Base-by-base conservation (phyloP, 1,140 invertebrate species). In the Cepaea nemoralis region DNA sequence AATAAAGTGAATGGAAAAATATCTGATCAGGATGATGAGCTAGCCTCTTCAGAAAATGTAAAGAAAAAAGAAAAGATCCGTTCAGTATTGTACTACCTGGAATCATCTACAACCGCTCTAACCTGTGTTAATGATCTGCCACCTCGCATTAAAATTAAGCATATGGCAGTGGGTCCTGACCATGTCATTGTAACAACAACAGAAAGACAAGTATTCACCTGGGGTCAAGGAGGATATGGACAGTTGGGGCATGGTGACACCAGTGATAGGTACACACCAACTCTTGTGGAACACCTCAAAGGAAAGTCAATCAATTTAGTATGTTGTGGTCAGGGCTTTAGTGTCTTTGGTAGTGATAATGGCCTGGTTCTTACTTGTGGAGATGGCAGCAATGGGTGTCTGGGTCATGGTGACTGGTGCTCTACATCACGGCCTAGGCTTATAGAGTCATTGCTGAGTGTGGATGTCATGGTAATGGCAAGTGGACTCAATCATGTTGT, bases 281-380 rank as follows among this genome's bases (percentile, higher is more conserved):
- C 91, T 40, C 88, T 93, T 83, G 93, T 95, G 33, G 92, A 94
- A 79, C 90, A 92, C 19, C 90, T 95, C 1, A 92, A 92, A 80
- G 93, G 93, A 74, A 94, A 94, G 87, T 93, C 93, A 48, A 93
- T 95, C 73, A 92, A 93, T 27, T 92, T 90, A 79, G 89, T 86
- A 0, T 89, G 88, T 71, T 91, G 91, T 90, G 92, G 92, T n/a
- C 87, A 89, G 77, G 88, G 89, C 2, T 93, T 93, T 84, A 93
- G 94, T 85, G 89, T 95, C 33, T 95, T 96, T 88, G 92, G 94
- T 24, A 94, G 93, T 80, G 93, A 95, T 84, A 93, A 94, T 81
- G 95, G 95, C 24, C 93, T 95, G 48, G 89, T 95, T 0, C 92
- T 95, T 87, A 94, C 94, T 63, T 95, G 95, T 91, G 95, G 95